Conservation (phyloP, 2,113 vertebrate genomes). For the Nematolebias whitei region DNA sequence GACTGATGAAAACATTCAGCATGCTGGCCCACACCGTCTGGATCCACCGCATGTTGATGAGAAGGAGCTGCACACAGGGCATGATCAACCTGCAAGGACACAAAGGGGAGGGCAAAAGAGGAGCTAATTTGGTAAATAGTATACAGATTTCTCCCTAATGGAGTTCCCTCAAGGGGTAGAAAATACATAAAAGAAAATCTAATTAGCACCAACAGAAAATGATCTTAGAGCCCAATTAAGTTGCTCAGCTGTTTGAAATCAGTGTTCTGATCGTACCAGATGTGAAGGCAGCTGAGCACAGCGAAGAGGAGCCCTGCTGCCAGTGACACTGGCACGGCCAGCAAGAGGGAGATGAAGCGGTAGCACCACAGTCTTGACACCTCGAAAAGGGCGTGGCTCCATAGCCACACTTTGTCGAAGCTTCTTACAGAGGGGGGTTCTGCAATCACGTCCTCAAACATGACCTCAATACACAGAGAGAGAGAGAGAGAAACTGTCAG, state of each 20-base stretch:
- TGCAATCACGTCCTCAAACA: slow-evolving; percentile 75
- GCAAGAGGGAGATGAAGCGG: slow-evolving; percentile 62
- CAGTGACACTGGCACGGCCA: slow-evolving; percentile 68
- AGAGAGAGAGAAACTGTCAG: background rate
- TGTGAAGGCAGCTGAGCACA: slow-evolving; percentile 71
- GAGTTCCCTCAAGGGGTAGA: background rate
- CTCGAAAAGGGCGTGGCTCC: slow-evolving; percentile 71
- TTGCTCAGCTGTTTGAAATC: background rate
- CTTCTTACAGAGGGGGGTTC: slow-evolving; percentile 68
- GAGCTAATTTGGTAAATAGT: background rate
- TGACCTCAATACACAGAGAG: slow-evolving; percentile 56
- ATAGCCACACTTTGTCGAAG: slow-evolving; percentile 71
- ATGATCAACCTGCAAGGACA: slow-evolving; percentile 64
- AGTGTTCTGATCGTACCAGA: slow-evolving; percentile 58
- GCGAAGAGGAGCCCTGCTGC: slow-evolving; percentile 63
- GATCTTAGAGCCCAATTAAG: background rate
- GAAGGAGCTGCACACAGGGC: slow-evolving; percentile 65
- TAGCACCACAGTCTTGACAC: slow-evolving; percentile 68
- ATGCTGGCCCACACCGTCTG: slow-evolving; percentile 66
- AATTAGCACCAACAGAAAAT: background rate
- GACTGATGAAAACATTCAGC: slow-evolving; percentile 61
- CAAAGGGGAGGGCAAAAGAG: slow-evolving; percentile 12
- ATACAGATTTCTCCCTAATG: background rate
- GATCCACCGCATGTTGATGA: slow-evolving; percentile 73
- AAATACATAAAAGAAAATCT: background rate